Conservation (phyloP, 23 tunicate species). For the Halocynthia aurantium region DNA sequence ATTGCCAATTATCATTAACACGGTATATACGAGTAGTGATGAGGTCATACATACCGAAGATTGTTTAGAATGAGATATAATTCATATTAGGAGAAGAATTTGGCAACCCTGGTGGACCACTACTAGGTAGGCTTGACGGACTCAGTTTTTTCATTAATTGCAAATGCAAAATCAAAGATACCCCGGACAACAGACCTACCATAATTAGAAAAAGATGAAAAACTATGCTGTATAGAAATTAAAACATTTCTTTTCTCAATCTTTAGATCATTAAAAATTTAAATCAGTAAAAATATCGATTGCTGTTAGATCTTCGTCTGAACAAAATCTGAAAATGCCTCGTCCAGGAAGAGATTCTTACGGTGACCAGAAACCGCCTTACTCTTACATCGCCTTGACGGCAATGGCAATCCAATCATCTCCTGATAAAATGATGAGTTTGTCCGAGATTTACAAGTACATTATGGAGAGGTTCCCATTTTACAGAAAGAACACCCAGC, state of each 20-base stretch:
- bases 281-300: neutral
- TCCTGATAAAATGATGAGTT: constrained; percentile 87
- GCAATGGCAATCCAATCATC: constrained; percentile 95
- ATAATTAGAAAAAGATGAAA: neutral
- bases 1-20: too few species aligned
- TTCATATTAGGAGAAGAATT: too few species aligned
- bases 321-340: constrained; percentile 49
- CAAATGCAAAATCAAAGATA: neutral
- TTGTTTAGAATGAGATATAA: too few species aligned
- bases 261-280: neutral
- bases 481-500: constrained; percentile 90
- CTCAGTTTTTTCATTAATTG: too few species aligned
- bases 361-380: constrained; percentile 94
- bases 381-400: constrained; percentile 90
- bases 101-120: too few species aligned
- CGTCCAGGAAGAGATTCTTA: constrained; percentile 84
- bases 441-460: constrained; percentile 80
- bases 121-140: too few species aligned
- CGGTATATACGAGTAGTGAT: too few species aligned
- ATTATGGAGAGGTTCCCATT: constrained; percentile 91
- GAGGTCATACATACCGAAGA: too few species aligned
- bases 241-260: neutral
- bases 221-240: neutral
- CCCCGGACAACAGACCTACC: neutral
- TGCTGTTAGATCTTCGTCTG: neutral